Evolutionary conservation across 2,888 invertebrate species (phyloP), one percentile per base, ranked within the genome.

Genomic region (Acanthococcus lagerstroemiae): DNA sequence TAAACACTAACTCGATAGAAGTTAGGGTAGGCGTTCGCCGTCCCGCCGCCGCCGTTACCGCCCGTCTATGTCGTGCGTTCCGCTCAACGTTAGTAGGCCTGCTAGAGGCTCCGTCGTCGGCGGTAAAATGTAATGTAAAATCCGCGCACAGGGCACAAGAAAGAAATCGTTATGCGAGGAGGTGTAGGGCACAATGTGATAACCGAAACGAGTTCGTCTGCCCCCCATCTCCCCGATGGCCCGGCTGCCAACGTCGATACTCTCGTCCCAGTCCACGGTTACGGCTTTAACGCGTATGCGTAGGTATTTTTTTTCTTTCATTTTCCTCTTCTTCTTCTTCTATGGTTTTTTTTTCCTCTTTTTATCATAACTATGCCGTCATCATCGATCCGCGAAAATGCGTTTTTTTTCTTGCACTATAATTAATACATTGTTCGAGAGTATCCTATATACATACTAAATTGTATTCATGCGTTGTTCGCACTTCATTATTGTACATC

Each of bases 11-110:
- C 60, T 48, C 46, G 50, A 61, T 61, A 24, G 60, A 61, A 61
- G 60, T 61, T 61, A 61, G 60, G 60, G 60, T 61, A 61, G 60
- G 60, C 60, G 60, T 61, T 61, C 52, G 52, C 22, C 46, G 5
- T 24, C 46, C 19, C 46, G 46, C 19, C 46, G 46, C 6, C 46
- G 46, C 4, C 46, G 46, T 7, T 15, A 19, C 19, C 37, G 37
- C 12, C 12, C n/a, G n/a, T n/a, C n/a, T n/a, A n/a, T n/a, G n/a
- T n/a, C n/a, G n/a, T n/a, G n/a, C n/a, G n/a, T n/a, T n/a, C n/a
- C n/a, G n/a, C 12, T 37, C 37, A 37, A 37, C 37, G 37, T 37
- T 37, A n/a, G 37, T 37, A 37, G 37, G 37, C 37, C 37, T 37
- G 12, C 37, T 37, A 37, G 37, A 37, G 37, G 37, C 37, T 37